Base-by-base conservation (phyloP, 2,113 vertebrate genomes). In the Oreochromis spilurus region DNA sequence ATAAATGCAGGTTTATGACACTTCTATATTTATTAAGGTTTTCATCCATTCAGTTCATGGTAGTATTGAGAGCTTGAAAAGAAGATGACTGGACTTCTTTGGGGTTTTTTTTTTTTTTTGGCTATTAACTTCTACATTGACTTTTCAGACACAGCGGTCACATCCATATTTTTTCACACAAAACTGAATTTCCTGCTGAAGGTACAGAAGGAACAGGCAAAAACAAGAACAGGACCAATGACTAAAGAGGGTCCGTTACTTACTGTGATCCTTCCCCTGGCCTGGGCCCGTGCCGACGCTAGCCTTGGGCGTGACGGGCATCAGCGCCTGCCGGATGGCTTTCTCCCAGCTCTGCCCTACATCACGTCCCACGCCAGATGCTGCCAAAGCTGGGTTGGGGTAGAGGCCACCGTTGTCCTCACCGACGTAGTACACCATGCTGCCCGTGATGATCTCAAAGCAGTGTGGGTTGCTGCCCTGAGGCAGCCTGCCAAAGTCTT, bases 371-470 rank as follows among this genome's bases (percentile, higher is more conserved):
- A 97, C 96, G 83, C 98, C 98, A 1, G 97, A 95, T 62, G 97
- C 96, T 72, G 96, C 96, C 93, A 98, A 95, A 82, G 93, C 94
- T 6, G 97, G 97, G 92, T 93, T 97, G 90, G 97, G 96, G 70
- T 96, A 94, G 89, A 81, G 90, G 79, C 95, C 93, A 54, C 96
- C 96, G 48, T 91, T 96, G 92, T 97, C 97, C 93, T 99, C 98
- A 7, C 98, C 98, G 70, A 98, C 98, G 85, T 98, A 99, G 96
- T 98, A 99, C n/a, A 99, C 97, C 97, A 98, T 96, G 36, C 95
- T 97, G 90, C 97, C 97, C 10, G 98, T 98, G 94, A 99, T 97
- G 93, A 99, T 97, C 96, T 98, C 97, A 94, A 99, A 99, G 95
- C 98, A 98, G 96, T 99, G 98, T 10, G 97, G 97, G 93, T 97